phyloP scores from a whole-genome alignment of 2,113 vertebrate species.

The Callopanchax toddi region DNA sequence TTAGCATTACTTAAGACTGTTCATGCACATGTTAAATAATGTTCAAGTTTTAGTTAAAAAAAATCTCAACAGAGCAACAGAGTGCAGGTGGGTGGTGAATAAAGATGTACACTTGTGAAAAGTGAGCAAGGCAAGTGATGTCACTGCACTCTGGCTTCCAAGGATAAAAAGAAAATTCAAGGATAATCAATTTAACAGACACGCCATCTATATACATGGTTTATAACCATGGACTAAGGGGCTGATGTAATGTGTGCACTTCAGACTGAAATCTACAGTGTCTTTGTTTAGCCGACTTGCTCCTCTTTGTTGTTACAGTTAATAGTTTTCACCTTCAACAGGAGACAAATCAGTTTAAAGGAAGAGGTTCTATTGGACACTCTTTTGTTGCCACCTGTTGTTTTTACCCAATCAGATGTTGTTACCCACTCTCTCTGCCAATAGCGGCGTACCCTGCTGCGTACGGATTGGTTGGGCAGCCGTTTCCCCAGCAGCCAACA shows the following conservation, averaged over 20 bases:
- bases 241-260: slow-evolving; percentile 18
- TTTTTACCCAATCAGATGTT: slow-evolving; percentile 60
- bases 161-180: slow-evolving; percentile 31
- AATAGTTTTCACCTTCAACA: slow-evolving; percentile 79
- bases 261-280: slow-evolving; percentile 35
- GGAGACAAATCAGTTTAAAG: slow-evolving; percentile 43
- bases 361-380: slow-evolving; percentile 46
- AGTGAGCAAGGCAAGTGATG: slow-evolving; percentile 1
- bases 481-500: slow-evolving; percentile 88
- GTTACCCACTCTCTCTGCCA: slow-evolving; percentile 55
- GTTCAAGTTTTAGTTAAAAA: too few species aligned
- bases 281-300: slow-evolving; percentile 58
- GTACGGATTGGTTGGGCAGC: slow-evolving; percentile 89
- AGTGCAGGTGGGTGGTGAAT: not conserved
- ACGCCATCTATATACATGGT: slow-evolving; percentile 18
- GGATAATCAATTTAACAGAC: slow-evolving; percentile 33
- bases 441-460: slow-evolving; percentile 90
- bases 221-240: slow-evolving; percentile 7
- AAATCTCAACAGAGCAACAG: too few species aligned
- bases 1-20: not conserved
- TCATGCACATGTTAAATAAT: too few species aligned
- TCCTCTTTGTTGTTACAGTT: slow-evolving; percentile 54
- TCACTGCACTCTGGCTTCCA: slow-evolving; percentile 33
- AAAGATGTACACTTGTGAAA: slow-evolving; percentile 10
- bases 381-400: slow-evolving; percentile 73